Evolutionary conservation across 2,888 invertebrate species (phyloP).

Genomic region (Cataglyphis cursor): DNA sequence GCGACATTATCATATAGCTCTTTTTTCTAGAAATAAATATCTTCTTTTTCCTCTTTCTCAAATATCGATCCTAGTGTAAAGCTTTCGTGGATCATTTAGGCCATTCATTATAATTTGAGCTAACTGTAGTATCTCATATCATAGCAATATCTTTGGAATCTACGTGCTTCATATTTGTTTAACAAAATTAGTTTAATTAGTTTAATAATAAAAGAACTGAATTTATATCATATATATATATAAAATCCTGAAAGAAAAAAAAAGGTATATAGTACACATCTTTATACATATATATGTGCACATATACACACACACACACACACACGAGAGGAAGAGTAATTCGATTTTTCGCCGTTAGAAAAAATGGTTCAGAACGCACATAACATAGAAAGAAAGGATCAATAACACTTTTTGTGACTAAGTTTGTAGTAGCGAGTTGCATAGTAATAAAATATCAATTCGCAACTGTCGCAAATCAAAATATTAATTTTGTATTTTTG

Average conservation of each 20-base stretch:
- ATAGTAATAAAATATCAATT: not conserved
- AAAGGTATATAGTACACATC: not conserved
- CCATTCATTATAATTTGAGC: not conserved
- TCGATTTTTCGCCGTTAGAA: not conserved
- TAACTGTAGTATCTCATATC: not conserved
- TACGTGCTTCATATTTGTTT: not conserved
- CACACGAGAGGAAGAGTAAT: not conserved
- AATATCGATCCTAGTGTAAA: not conserved
- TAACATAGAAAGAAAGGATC: constrained; percentile 15
- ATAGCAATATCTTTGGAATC: not conserved
- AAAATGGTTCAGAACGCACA: constrained; percentile 9
- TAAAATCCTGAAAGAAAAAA: not conserved
- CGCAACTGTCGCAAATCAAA: not conserved
- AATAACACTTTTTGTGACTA: constrained; percentile 27
- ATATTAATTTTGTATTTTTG: constrained; percentile 19
- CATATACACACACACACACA: not conserved
- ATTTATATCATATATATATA: not conserved
- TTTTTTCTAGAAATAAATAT: not conserved
- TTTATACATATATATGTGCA: not conserved
- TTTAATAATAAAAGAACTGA: not conserved
- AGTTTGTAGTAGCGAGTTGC: constrained; percentile 1
- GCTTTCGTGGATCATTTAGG: not conserved
- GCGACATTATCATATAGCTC: not conserved
- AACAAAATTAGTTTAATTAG: too few species aligned
- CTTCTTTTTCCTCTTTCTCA: not conserved